Conservation (phyloP, 2,113 vertebrate genomes). For the Sclerurus mexicanus region DNA sequence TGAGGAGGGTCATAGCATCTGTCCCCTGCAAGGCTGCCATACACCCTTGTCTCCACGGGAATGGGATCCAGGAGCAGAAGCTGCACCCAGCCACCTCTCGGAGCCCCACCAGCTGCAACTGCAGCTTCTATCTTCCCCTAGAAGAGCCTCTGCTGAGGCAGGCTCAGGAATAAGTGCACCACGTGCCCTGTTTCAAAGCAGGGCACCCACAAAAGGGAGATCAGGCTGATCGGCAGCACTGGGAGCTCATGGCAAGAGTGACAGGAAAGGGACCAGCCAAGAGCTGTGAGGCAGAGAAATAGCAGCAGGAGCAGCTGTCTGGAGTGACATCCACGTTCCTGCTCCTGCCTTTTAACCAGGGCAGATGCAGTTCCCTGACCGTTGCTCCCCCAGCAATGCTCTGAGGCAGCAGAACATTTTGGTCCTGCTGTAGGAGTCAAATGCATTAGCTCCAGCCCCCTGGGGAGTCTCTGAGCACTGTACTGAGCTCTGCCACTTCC, state of each 20-base stretch:
- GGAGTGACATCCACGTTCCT: neutral
- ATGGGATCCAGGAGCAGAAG: neutral
- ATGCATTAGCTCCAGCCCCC: neutral
- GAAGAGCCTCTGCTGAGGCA: neutral
- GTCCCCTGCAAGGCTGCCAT: rapidly evolving
- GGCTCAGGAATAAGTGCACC: neutral
- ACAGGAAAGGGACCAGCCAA: rapidly evolving
- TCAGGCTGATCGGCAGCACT: rapidly evolving
- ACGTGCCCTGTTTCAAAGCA: rapidly evolving
- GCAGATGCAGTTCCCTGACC: neutral
- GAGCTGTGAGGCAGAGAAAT: neutral
- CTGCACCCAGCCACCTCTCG: neutral
- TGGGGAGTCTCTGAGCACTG: neutral
- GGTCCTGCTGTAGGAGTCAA: neutral
- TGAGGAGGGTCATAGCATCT: rapidly evolving
- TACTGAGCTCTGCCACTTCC: neutral
- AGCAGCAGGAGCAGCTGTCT: neutral
- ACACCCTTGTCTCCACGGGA: neutral
- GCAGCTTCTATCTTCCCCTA: neutral
- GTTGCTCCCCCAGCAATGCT: neutral
- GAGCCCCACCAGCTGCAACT: rapidly evolving
- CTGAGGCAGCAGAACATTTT: neutral
- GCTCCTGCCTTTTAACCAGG: neutral
- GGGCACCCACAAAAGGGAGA: neutral
- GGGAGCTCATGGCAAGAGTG: neutral